These are phyloP conservation scores for Chelonoidis abingdonii DNA, from an alignment of 2,113 vertebrate genomes.

Conservation along the genomic window DNA sequence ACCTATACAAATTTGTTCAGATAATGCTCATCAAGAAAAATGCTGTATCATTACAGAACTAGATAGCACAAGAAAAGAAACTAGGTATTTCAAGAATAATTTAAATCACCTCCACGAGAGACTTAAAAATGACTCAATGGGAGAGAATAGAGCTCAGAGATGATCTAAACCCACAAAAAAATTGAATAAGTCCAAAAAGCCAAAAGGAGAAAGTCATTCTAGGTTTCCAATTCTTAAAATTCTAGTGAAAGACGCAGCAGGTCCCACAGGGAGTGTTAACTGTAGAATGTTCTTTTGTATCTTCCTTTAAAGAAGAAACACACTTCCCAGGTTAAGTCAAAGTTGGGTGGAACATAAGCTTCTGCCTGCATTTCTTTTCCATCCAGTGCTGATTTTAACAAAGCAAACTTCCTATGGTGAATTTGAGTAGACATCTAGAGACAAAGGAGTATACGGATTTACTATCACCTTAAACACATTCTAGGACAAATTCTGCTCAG, in stretches of 20 bases:
- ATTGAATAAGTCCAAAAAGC: slow-evolving; percentile 42
- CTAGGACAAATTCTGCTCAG: neutral
- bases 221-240: slow-evolving; percentile 22
- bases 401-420: neutral
- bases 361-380: neutral
- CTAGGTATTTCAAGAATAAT: slow-evolving; percentile 51
- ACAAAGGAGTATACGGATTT: neutral
- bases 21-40: neutral
- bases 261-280: neutral
- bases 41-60: neutral
- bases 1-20: slow-evolving; percentile 37
- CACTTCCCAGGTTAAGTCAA: neutral
- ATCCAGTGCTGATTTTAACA: neutral
- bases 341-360: neutral
- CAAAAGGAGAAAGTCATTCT: slow-evolving; percentile 29
- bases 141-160: slow-evolving; percentile 23
- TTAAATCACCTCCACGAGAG: slow-evolving; percentile 48
- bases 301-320: neutral
- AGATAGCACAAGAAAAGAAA: slow-evolving; percentile 36
- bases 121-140: slow-evolving; percentile 30
- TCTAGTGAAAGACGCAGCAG: neutral
- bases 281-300: neutral
- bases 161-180: slow-evolving; percentile 41
- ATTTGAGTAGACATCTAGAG: neutral
- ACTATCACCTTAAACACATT: neutral